A percentile compares a stretch with the other conserved stretches of the same genome.
These are phyloP conservation scores for Malacoraja senta DNA, from an alignment of 2,797 vertebrate genomes.

Conservation along the genomic window DNA sequence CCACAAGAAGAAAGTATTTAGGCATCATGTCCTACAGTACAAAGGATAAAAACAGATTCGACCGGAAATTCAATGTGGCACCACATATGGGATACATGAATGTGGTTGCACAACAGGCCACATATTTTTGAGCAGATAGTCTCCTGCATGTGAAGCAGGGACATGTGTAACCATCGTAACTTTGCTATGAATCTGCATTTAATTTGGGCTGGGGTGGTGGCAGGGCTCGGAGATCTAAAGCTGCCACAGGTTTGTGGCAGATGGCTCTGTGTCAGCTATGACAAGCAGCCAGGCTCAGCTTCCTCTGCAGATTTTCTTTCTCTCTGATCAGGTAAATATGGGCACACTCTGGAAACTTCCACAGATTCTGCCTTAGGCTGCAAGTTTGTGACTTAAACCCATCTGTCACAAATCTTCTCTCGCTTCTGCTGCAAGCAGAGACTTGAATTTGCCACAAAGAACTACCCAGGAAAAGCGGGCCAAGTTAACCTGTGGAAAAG, in stretches of 20 bases:
- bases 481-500: slow-evolving; percentile 66
- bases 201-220: slow-evolving; percentile 73
- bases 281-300: slow-evolving; percentile 83
- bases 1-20: slow-evolving; percentile 72
- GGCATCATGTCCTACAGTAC: slow-evolving; percentile 79
- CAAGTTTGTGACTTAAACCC: slow-evolving; percentile 89
- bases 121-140: slow-evolving; percentile 66
- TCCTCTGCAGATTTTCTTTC: slow-evolving; percentile 73
- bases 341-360: slow-evolving; percentile 82
- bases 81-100: slow-evolving; percentile 91
- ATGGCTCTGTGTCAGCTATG: slow-evolving; percentile 91
- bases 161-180: slow-evolving; percentile 83
- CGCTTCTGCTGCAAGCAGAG: slow-evolving; percentile 76
- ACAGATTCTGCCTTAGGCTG: slow-evolving; percentile 74
- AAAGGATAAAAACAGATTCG: slow-evolving; percentile 73
- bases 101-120: slow-evolving; percentile 77
- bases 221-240: slow-evolving; percentile 71
- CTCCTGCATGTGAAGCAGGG: slow-evolving; percentile 80
- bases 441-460: slow-evolving; percentile 69
- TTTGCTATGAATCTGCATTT: slow-evolving; percentile 79
- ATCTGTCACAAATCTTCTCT: slow-evolving; percentile 90
- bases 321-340: slow-evolving; percentile 95
- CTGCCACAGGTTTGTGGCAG: slow-evolving; percentile 94
- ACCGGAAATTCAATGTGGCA: slow-evolving; percentile 90
- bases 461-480: slow-evolving; percentile 74